Base-by-base conservation (phyloP, 1,140 invertebrate species). In the Drosophila nasuta region DNA sequence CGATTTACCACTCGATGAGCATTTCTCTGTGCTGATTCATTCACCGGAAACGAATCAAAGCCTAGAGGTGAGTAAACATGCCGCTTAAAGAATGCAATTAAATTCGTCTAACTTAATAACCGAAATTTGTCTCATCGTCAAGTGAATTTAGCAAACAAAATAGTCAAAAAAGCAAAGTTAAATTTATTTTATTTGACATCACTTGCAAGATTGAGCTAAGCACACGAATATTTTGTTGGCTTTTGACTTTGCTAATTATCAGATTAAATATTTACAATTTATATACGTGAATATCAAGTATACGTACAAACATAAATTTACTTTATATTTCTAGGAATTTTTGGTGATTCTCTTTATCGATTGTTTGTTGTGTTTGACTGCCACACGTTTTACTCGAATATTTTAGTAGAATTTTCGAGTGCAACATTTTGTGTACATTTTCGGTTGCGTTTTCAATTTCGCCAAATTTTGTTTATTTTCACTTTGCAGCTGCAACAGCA, bases 11-110 rank as follows among this genome's bases (percentile, higher is more conserved):
- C 43, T 80, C 49, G 85, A 88, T 51, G 59, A 67, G 41, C 38
- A 75, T 2, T 81, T 83, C 8, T 89, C 72, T 59, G 65, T 81
- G 28, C 38, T 75, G 15, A 68, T 88, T 2, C 35, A 69, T 4
- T 88, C 83, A 2, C 77, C 77, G 20, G 85, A 81, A 13, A 88
- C 83, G 4, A 64, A 89, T 38, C 83, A 88, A 46, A 67, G 49
- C 46, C 49, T 88, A 49, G 56, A 88, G 77, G 83, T 89, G 38
- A 62, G 80, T 65, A n/a, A 3, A 7, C 5, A 15, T 20, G 15
- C 10, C 8, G 20, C 17, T 25, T 49, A 25, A 25, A 49, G 15
- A 46, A 46, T 41, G 38, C 38, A 41, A 41, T 11, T 41, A 41
- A 41, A 41, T 41, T 8, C 11, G 8, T 11, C 10, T 11, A 41